A percentile compares a stretch with the other conserved stretches of the same genome.
Conservation (phyloP, 2,113 vertebrate species). For the Xenopus borealis region DNA sequence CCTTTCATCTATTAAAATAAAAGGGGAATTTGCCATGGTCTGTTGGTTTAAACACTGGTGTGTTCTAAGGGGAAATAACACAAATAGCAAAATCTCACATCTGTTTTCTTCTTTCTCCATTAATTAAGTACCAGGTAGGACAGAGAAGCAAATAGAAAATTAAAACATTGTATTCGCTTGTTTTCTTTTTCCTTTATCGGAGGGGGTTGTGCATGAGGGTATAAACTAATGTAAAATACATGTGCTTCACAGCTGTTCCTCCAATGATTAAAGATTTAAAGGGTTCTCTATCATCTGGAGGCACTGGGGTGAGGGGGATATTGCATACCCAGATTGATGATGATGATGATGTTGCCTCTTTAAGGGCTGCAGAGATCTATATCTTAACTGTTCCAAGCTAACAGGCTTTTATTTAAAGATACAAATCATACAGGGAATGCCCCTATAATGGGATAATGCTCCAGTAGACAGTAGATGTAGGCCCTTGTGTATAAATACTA, state of each 20-base stretch:
- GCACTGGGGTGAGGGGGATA: slow-evolving; percentile 16
- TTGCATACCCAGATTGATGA: slow-evolving; percentile 37
- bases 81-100: neutral
- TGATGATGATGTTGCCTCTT: slow-evolving; percentile 21
- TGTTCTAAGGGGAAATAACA: neutral
- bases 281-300: neutral
- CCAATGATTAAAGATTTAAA: slow-evolving; percentile 47
- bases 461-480: no score
- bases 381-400: slow-evolving; percentile 34
- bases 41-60: neutral
- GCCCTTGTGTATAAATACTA: no score
- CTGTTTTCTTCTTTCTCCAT: neutral
- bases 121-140: neutral
- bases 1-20: slow-evolving; percentile 22
- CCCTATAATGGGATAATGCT: no score
- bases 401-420: slow-evolving; percentile 35
- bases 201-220: slow-evolving; percentile 19
- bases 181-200: slow-evolving; percentile 12
- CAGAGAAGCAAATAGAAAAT: neutral
- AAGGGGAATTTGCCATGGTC: slow-evolving; percentile 11
- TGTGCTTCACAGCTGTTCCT: slow-evolving; percentile 39
- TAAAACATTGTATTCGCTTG: neutral
- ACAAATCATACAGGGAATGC: no score
- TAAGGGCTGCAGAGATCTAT: slow-evolving; percentile 28
- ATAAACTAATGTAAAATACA: neutral